phyloP scores from a whole-genome alignment of 2,888 invertebrate genomes.

The Uloborus plumipes region DNA sequence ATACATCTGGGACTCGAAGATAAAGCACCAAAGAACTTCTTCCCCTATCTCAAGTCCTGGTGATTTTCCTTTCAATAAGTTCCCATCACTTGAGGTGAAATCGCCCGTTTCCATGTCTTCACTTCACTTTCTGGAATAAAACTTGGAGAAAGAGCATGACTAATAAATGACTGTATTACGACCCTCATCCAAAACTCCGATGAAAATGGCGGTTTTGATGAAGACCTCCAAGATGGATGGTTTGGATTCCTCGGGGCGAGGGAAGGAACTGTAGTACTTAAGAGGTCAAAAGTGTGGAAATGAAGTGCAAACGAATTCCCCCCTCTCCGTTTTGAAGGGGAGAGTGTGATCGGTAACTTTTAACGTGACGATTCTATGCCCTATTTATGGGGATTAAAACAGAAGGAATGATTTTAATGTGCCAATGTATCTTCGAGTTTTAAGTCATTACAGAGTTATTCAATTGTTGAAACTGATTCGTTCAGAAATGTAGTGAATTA shows the following conservation, averaged over 20 bases:
- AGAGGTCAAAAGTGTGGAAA: constrained; percentile 14
- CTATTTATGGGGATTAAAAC: not conserved
- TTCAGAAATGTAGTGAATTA: no score
- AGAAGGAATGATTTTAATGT: no score
- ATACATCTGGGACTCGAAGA: no score
- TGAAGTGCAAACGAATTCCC: not conserved
- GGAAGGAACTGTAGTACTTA: constrained; percentile 21
- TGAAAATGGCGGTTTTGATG: constrained; percentile 57
- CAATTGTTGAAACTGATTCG: no score
- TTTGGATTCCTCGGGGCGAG: constrained; percentile 6
- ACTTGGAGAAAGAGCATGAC: constrained; percentile 33
- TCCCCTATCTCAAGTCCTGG: not conserved
- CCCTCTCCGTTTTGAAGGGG: not conserved
- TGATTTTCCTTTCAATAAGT: not conserved
- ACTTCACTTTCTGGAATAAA: not conserved
- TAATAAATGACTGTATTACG: constrained; percentile 50
- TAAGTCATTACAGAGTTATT: no score
- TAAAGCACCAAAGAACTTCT: no score
- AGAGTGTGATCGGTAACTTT: constrained; percentile 29
- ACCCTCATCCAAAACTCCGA: constrained; percentile 32
- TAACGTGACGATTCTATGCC: constrained; percentile 30
- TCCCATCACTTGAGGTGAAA: not conserved
- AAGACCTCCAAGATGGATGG: constrained; percentile 47
- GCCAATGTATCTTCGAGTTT: no score
- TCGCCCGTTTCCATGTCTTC: constrained; percentile 1